Evolutionary conservation across 2,888 invertebrate genomes (phyloP), one percentile per base, ranked within the genome.

Genomic region (Mayetiola destructor): DNA sequence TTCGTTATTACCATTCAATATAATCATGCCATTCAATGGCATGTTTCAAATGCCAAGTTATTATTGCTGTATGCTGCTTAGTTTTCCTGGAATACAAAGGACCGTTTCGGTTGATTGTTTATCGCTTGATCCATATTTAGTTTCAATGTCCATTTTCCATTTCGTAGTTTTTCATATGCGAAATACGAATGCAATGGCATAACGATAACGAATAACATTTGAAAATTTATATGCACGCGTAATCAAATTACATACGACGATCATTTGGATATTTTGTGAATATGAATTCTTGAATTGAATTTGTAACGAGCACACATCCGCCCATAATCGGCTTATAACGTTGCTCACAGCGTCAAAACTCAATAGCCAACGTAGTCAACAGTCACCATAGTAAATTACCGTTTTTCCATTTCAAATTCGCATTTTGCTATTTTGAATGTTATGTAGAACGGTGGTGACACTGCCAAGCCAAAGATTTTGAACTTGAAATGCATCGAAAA

Each of bases 381-480:
- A n/a, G n/a, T n/a, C n/a, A n/a, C n/a, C n/a, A n/a, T 48, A 27
- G 23, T 27, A 48, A 48, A 48, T 48, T 48, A 48, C 23, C 48
- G 48, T 48, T 48, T 48, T 48, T n/a, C n/a, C n/a, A n/a, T n/a
- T n/a, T 27, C 27, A 48, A 27, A 16, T 9, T 12, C 23, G 48
- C n/a, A n/a, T n/a, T n/a, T 48, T 48, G 48, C 48, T 23, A n/a
- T n/a, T 48, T 48, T 48, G 48, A 48, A 27, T 48, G 48, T 48
- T 48, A 48, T 48, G n/a, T n/a, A n/a, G n/a, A n/a, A n/a, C n/a
- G n/a, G n/a, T 48, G 48, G 48, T 48, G 48, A 48, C 48, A 48
- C 23, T 48, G 48, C 48, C 29, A 48, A 27, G 16, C 27, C 48
- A 48, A 48, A 23, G 48, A 27, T 23, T n/a, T n/a, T n/a, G n/a